Evolutionary conservation across 2,113 vertebrate genomes (phyloP), one percentile per base, ranked within the genome.

Genomic region (Archocentrus centrarchus): DNA sequence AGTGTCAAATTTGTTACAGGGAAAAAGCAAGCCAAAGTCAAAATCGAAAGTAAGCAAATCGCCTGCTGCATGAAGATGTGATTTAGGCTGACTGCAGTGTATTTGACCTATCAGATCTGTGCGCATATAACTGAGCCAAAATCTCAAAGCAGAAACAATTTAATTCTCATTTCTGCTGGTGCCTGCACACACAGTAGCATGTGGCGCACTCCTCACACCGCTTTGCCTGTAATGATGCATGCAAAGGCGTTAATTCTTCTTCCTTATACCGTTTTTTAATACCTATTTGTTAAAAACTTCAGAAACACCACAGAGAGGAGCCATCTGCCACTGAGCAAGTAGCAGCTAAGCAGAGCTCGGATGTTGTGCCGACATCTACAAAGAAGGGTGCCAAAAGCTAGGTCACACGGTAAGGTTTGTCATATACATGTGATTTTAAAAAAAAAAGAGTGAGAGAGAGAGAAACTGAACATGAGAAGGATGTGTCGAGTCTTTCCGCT

Each of bases 1-100:
- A 73, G 58, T 91, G 81, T 91, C 10, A 15, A 89, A 82, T 93
- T 84, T 92, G 88, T 96, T 96, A 60, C 95, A 96, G 96, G 90
- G 85, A 80, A 95, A 95, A 82, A 94, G 88, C 87, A 96, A 96
- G 91, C 94, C 95, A 88, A 95, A 94, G 93, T 94, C 95, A 83
- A 93, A 91, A 92, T 86, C 92, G 80, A 96, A 96, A 95, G 96
- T 96, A 95, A 95, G 95, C 59, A 63, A 81, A 85, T 5, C 24
- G 68, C 41, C 81, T 60, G 61, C 60, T 88, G 90, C 92, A 94
- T 91, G 91, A 70, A 57, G 59, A 44, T 39, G 20, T 3, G 4
- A 15, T 15, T 14, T 4, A 22, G 60, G 60, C 11, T 70, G 27
- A 11, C 77, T 11, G 70, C 60, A 64, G n/a, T 10, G 1, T 41